Evolutionary conservation across 2,888 invertebrate species (phyloP).

Genomic region (Meiosimyza platycephala): DNA sequence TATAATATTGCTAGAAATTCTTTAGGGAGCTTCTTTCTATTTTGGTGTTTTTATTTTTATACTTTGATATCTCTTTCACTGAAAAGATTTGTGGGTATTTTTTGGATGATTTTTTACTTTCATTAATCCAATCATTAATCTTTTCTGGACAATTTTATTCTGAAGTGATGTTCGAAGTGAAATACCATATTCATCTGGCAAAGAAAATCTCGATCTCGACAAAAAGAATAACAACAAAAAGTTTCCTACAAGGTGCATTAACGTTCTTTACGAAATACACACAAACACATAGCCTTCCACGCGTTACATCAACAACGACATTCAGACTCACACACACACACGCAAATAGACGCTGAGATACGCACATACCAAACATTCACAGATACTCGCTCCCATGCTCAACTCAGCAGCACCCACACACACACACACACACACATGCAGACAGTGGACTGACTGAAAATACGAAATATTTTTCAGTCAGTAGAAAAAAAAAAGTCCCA

Average conservation of each 20-base stretch:
- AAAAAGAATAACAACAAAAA: too few relatives aligned
- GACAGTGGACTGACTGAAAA: conserved; percentile 15
- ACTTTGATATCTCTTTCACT: too few relatives aligned
- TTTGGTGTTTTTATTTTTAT: too few relatives aligned
- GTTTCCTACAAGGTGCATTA: background rate
- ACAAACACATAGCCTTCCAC: conserved; percentile 1
- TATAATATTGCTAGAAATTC: too few relatives aligned
- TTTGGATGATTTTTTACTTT: too few relatives aligned
- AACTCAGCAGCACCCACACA: conserved; percentile 47
- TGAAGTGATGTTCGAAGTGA: too few relatives aligned
- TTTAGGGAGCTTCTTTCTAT: too few relatives aligned
- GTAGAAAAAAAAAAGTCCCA: conserved; percentile 44
- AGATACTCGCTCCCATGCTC: conserved; percentile 43
- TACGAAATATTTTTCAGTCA: conserved; percentile 34
- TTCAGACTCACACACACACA: background rate
- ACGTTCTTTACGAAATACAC: background rate
- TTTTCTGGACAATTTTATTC: too few relatives aligned
- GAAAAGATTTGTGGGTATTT: too few relatives aligned
- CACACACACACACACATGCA: conserved; percentile 42
- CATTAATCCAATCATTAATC: too few relatives aligned
- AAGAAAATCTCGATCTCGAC: too few relatives aligned
- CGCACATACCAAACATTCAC: background rate
- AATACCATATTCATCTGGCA: too few relatives aligned
- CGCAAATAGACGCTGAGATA: background rate
- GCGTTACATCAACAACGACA: conserved; percentile 7